Evolutionary conservation across 2,888 invertebrate genomes (phyloP).

Genomic region (Parnassius glacialis): DNA sequence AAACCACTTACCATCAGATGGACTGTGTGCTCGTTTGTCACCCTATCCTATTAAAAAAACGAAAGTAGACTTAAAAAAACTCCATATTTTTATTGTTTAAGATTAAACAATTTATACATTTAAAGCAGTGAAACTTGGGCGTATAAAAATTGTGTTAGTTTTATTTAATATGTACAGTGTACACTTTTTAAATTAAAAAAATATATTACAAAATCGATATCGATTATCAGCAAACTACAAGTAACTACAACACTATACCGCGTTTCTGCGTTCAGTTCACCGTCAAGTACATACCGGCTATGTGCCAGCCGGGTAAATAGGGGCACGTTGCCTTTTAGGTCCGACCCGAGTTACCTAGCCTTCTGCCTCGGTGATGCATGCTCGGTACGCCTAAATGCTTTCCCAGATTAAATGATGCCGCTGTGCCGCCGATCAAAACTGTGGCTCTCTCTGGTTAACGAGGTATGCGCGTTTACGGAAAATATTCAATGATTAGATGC

Average conservation of each 20-base stretch:
- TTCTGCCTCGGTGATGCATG: conserved; percentile 33
- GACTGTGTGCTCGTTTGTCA: no score
- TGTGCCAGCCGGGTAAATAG: conserved; percentile 58
- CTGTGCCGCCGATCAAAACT: conserved; percentile 18
- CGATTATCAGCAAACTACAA: conserved; percentile 7
- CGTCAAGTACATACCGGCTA: conserved; percentile 52
- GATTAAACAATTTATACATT: no score
- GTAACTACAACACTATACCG: conserved; percentile 38
- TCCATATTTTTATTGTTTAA: no score
- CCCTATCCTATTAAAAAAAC: no score
- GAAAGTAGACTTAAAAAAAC: no score
- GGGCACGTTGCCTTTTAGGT: conserved; percentile 62
- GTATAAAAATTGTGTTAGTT: no score
- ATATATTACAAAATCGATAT: conserved; percentile 5
- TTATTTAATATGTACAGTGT: no score
- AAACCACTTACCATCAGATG: no score
- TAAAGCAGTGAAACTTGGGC: no score
- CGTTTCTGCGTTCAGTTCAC: conserved; percentile 53
- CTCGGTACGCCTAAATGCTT: conserved; percentile 37
- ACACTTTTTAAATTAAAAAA: no score
- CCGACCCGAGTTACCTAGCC: conserved; percentile 47
- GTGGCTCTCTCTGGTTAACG: conserved; percentile 15
- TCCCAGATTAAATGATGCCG: conserved; percentile 38
- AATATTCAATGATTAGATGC: conserved; percentile 27
- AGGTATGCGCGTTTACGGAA: conserved; percentile 22